Evolutionary conservation across 2,113 vertebrate genomes (phyloP).

Genomic region (Paradisaea rubra): DNA sequence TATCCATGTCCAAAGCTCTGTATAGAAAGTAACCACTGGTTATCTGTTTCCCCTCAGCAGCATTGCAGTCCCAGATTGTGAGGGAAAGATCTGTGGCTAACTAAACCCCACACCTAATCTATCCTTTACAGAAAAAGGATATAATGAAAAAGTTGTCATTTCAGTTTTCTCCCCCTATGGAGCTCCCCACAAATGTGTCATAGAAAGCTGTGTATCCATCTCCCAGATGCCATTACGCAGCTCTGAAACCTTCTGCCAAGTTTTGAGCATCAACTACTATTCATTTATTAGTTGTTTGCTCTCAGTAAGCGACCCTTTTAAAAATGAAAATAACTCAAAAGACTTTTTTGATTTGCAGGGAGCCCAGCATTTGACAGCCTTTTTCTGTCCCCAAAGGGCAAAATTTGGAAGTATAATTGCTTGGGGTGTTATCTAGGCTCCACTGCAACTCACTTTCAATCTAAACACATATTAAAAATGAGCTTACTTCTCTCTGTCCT

Average conservation of each 20-base stretch:
- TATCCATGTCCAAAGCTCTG: not conserved
- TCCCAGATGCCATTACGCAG: not conserved
- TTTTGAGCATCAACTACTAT: not conserved
- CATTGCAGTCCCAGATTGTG: not conserved
- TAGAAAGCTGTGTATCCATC: not conserved
- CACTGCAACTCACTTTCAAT: not conserved
- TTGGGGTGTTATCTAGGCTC: not conserved
- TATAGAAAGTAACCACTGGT: not conserved
- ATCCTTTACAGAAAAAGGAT: not conserved
- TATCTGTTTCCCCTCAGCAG: not conserved
- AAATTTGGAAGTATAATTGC: not conserved
- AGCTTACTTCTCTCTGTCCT: not conserved
- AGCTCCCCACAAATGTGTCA: not conserved
- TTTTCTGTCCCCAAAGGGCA: not conserved
- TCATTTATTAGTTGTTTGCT: not conserved
- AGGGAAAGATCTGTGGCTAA: not conserved
- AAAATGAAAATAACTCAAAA: not conserved
- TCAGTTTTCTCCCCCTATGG: not conserved
- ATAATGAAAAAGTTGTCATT: not conserved
- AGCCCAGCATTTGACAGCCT: not conserved
- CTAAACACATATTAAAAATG: not conserved
- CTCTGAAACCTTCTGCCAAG: not conserved
- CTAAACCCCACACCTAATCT: not conserved
- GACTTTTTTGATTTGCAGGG: not conserved
- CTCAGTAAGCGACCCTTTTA: not conserved